Base-by-base conservation (phyloP, 2,113 vertebrate genomes). In the Heterotis niloticus region DNA sequence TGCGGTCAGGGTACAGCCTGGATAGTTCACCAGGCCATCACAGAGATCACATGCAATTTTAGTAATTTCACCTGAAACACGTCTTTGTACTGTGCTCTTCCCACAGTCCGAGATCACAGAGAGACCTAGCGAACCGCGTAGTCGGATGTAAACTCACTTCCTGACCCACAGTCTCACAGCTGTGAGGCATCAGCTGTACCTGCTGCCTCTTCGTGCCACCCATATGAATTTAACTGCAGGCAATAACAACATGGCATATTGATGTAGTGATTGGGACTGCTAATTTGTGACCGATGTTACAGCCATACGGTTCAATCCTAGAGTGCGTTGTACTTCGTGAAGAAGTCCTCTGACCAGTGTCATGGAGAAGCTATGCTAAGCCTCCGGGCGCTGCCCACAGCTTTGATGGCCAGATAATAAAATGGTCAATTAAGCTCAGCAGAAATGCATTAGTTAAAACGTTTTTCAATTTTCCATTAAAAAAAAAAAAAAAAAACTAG, bases 391-490 rank as follows among this genome's bases (percentile, higher is more conserved):
- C 26, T 0, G 26, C 54, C 24, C 59, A 26, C 28, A 28, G 56
- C 24, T 18, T 56, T 29, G 13, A n/a, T 60, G 56, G 24, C 14
- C 23, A 24, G 16, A 44, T 75, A 75, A 75, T 60, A 75, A 75
- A 75, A 60, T 60, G 4, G 26, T 75, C 64, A 66, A 11, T 62
- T 28, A 59, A 59, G 16, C 64, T 44, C 28, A 29, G 34, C 16
- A 54, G 51, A 75, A 57, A 57, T 1, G 16, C 69, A 24, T 79
- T 44, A 24, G 64, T 23, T 66, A 52, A 34, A 24, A 71, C 70
- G 29, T 72, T 57, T 73, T n/a, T 73, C 57, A 20, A 24, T 62
- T 62, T 64, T 79, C 34, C 51, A 59, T 79, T 69, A 18, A 59
- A 62, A 64, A 34, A 64, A 12, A 52, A 16, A 57, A 18, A 59